A percentile compares a stretch with the other conserved stretches of the same genome.
phyloP scores from a whole-genome alignment of 1,140 invertebrate genomes.

The Drosophila paulistorum region DNA sequence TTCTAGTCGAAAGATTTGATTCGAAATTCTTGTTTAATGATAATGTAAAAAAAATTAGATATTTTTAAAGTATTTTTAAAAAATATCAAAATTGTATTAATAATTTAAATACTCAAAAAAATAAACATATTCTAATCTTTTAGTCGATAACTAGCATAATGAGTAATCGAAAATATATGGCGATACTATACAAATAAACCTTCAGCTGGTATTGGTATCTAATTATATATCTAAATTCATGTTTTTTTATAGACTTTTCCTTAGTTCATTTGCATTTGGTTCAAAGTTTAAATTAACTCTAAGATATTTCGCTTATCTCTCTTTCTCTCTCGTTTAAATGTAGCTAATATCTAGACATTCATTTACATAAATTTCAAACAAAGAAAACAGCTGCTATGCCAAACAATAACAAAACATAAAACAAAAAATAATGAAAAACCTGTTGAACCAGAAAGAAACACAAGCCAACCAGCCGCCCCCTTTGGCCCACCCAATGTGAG shows the following conservation, averaged over 20 bases:
- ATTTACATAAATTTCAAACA: constrained; percentile 20
- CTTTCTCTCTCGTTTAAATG: not conserved
- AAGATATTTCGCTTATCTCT: not conserved
- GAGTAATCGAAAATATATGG: no score
- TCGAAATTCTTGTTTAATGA: no score
- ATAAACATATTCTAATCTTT: no score
- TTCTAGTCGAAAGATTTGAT: no score
- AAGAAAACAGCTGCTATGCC: constrained; percentile 50
- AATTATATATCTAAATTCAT: no score
- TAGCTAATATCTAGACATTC: constrained; percentile 16
- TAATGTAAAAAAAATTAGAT: no score
- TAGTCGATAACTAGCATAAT: no score
- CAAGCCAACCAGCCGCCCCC: constrained; percentile 20
- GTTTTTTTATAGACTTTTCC: not conserved
- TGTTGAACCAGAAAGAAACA: constrained; percentile 65
- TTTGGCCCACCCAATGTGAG: not conserved
- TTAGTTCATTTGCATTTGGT: not conserved
- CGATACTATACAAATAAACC: no score
- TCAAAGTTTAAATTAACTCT: not conserved
- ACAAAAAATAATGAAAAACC: constrained; percentile 50
- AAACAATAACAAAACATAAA: constrained; percentile 32
- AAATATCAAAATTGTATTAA: no score
- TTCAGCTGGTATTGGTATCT: no score
- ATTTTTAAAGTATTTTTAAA: no score
- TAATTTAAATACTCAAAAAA: no score